Evolutionary conservation across 2,113 vertebrate genomes (phyloP).

Genomic region (Sylvietta virens): DNA sequence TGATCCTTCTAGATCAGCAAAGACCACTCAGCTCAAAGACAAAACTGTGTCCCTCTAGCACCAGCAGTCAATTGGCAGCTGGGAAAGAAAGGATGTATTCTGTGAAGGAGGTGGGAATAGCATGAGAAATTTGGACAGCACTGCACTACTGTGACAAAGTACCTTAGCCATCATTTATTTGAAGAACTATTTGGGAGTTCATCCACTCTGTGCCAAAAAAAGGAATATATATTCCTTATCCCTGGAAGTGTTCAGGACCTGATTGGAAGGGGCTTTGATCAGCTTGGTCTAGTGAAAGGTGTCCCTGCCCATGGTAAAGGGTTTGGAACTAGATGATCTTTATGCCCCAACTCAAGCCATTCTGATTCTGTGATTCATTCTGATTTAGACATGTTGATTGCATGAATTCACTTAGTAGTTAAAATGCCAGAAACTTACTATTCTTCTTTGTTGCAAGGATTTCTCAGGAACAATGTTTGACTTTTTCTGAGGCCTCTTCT

Average conservation of each 20-base stretch:
- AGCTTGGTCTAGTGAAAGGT: neutral
- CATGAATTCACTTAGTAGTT: neutral
- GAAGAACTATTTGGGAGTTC: neutral
- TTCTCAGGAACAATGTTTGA: neutral
- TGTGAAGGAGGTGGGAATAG: neutral
- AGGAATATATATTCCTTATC: neutral
- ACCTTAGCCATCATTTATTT: neutral
- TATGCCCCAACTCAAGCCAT: neutral
- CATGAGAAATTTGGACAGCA: neutral
- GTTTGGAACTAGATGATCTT: neutral
- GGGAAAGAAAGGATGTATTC: neutral
- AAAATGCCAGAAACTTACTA: neutral
- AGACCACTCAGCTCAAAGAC: neutral
- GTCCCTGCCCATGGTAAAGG: neutral
- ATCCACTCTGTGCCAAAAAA: neutral
- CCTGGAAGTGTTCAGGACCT: neutral
- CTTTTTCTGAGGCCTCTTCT: neutral
- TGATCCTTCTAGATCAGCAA: neutral
- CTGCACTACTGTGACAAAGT: neutral
- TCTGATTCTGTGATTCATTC: neutral
- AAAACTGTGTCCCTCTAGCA: neutral
- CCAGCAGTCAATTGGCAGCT: neutral
- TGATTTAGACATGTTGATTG: neutral
- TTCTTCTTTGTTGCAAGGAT: neutral
- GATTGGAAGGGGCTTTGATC: neutral